Evolutionary conservation across 2,113 vertebrate species (phyloP), one percentile per base, ranked within the genome.

Genomic region (Ptilonorhynchus violaceus): DNA sequence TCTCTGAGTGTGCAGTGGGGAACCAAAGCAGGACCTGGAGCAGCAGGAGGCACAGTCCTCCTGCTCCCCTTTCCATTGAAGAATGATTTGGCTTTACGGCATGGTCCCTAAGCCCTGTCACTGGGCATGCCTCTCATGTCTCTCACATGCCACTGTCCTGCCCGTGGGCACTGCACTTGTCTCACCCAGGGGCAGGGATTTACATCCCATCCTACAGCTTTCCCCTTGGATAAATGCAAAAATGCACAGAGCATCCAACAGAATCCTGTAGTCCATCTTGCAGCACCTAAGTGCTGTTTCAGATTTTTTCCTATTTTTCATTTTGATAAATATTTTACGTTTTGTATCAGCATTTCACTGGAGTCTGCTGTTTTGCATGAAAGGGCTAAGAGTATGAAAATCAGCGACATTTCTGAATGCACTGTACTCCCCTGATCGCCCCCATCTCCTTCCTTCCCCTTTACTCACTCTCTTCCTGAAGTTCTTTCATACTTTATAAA

Each of bases 321-420:
- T 72, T 96, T 74, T 92, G 55, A 56, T 21, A 86, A 47, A 28
- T 50, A 85, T 41, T 93, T 74, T 63, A 70, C 0, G 0, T 19
- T 89, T 56, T 56, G 9, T 35, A 55, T 72, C 60, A 86, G 44
- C 23, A 46, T 78, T 81, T 91, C 52, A 75, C 39, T 50, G 42
- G 20, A 64, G 35, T 44, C 41, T 83, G 31, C 31, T 72, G 52
- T 37, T 93, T 63, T 81, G 85, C 60, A 64, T 56, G 68, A 88
- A 78, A 69, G 14, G 23, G 15, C 41, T 77, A 17, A 23, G 15
- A 39, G 24, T n/a, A 60, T 42, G 68, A 84, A 94, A 95, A 88
- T 84, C 41, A 84, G 64, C 56, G 41, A 25, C 17, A 12, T 75
- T 95, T 95, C 75, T 92, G 68, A 96, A 74, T 59, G 52, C 24